These are phyloP conservation scores for Syncerus caffer DNA, from an alignment of 2,797 vertebrate genomes.

Conservation along the genomic window DNA sequence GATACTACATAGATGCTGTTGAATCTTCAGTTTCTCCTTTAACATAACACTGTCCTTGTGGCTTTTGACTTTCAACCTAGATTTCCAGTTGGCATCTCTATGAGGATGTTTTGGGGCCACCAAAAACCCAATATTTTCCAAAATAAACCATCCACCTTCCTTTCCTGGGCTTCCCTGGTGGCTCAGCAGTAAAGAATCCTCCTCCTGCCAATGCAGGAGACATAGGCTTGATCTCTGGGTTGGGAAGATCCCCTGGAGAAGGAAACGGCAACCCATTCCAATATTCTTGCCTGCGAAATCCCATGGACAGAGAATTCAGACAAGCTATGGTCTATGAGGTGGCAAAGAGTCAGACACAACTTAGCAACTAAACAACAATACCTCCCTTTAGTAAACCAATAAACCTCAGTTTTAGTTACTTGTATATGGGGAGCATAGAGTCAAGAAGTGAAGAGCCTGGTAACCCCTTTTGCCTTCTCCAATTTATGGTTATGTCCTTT, in stretches of 20 bases:
- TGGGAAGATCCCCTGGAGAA: not conserved
- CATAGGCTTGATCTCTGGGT: not conserved
- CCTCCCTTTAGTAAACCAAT: not conserved
- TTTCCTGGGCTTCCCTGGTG: not conserved
- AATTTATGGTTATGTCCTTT: not conserved
- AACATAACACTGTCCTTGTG: not conserved
- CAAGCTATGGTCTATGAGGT: not conserved
- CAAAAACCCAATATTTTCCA: not conserved
- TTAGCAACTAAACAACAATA: not conserved
- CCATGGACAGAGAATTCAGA: not conserved
- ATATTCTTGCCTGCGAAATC: not conserved
- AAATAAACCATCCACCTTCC: not conserved
- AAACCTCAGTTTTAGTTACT: not conserved
- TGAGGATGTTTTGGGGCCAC: not conserved
- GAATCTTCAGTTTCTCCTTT: not conserved
- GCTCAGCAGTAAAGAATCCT: not conserved
- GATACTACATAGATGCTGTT: not conserved
- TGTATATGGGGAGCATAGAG: not conserved
- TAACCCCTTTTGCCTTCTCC: not conserved
- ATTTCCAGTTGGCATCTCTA: not conserved
- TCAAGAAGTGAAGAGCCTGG: not conserved
- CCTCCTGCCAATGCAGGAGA: not conserved
- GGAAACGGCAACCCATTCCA: not conserved
- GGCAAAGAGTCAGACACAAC: not conserved
- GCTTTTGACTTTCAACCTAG: not conserved